phyloP scores from a whole-genome alignment of 2,888 invertebrate genomes.

The Itoplectis maculator region DNA sequence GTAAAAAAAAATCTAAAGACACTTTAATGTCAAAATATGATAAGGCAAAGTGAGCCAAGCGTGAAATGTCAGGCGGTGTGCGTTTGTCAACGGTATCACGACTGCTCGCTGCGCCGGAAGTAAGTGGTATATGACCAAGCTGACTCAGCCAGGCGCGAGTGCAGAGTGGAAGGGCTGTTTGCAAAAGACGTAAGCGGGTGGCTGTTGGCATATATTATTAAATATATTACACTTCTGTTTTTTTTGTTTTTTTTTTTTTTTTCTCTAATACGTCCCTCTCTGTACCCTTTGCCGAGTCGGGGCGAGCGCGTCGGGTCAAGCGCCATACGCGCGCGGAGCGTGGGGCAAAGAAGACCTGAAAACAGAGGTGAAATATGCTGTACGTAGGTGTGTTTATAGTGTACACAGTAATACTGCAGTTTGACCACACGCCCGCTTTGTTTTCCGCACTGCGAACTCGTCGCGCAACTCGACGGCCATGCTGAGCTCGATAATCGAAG shows the following conservation, averaged over 20 bases:
- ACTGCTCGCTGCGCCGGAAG: conserved; percentile 58
- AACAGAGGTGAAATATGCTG: conserved; percentile 65
- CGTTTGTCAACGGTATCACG: conserved; percentile 59
- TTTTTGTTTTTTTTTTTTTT: conserved; percentile 48
- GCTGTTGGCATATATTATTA: conserved; percentile 73
- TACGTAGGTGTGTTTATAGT: conserved; percentile 23
- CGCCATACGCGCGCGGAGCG: conserved; percentile 5
- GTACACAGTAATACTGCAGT: conserved; percentile 29
- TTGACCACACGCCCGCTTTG: conserved; percentile 32
- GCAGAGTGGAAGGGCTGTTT: conserved; percentile 34
- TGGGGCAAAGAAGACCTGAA: conserved; percentile 10
- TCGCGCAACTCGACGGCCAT: conserved; percentile 20
- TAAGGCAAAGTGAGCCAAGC: too few species aligned
- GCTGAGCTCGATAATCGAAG: conserved; percentile 71
- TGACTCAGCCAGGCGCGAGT: conserved; percentile 36
- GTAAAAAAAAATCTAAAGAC: too few species aligned
- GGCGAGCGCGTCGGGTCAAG: conserved; percentile 10
- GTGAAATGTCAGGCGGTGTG: conserved; percentile 15
- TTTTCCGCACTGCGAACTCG: conserved; percentile 35
- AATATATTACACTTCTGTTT: conserved; percentile 8
- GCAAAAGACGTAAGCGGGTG: conserved; percentile 2
- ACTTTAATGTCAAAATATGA: background rate
- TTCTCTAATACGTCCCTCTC: background rate
- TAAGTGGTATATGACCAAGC: conserved; percentile 52
- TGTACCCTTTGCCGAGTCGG: background rate